A percentile compares a stretch with the other conserved stretches of the same genome.
phyloP scores from a whole-genome alignment of 2,113 vertebrate genomes.

The Rhizomys pruinosus region DNA sequence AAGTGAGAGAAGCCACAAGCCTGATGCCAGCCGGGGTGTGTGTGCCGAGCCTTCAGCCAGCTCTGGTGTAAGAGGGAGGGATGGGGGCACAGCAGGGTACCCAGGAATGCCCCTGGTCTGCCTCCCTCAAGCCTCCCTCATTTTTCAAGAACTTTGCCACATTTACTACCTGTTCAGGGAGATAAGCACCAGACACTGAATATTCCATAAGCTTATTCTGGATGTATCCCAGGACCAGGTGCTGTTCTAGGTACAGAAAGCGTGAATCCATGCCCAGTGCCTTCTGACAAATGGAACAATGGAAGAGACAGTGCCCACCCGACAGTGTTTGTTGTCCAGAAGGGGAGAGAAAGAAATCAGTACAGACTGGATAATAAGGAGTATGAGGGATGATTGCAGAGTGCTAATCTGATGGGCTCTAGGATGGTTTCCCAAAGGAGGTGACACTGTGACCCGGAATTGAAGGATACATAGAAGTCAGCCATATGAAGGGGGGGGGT shows the following conservation, averaged over 20 bases:
- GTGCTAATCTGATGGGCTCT: background rate
- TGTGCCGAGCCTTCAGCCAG: background rate
- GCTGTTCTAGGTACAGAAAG: background rate
- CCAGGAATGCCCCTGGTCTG: background rate
- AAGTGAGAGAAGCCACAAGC: conserved; percentile 51
- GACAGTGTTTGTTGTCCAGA: fast-evolving
- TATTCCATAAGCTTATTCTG: background rate
- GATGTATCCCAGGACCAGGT: background rate
- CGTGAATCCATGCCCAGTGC: background rate
- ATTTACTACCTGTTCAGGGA: background rate
- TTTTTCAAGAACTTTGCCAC: background rate
- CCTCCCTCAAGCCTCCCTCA: background rate
- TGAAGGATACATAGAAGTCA: background rate
- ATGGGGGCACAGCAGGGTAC: background rate
- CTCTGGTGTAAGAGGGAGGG: background rate
- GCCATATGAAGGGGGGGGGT: background rate
- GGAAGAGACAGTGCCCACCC: background rate
- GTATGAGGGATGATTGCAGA: background rate
- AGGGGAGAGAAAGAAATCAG: background rate
- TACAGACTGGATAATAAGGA: too few species aligned
- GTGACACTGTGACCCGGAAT: background rate
- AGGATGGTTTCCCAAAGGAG: background rate
- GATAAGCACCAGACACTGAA: background rate
- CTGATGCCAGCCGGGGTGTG: background rate
- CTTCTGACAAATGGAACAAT: background rate